phyloP scores from a whole-genome alignment of 2,797 vertebrate genomes.

The Manis javanica region DNA sequence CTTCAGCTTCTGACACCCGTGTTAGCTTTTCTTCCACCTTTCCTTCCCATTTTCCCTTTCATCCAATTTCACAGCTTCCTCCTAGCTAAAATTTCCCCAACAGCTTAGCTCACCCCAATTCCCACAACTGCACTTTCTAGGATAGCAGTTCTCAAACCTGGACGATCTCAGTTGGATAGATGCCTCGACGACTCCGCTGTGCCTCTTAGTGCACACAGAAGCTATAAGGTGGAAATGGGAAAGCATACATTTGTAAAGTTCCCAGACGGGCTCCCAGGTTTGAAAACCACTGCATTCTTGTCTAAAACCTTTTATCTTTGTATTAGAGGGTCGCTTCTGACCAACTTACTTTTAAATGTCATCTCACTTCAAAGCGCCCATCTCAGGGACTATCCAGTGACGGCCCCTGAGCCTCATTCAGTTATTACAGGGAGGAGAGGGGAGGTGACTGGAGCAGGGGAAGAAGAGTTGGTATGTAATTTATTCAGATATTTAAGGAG shows the following conservation, averaged over 20 bases:
- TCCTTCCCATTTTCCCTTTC: too few relatives aligned
- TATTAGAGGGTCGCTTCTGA: background rate
- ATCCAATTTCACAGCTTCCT: background rate
- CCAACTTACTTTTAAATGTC: background rate
- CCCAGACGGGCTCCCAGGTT: background rate
- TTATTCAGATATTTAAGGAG: background rate
- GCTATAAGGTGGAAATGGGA: background rate
- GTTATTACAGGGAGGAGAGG: background rate
- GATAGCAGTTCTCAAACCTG: background rate
- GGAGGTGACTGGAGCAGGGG: background rate
- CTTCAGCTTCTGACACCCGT: background rate
- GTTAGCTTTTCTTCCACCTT: background rate
- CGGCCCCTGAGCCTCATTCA: background rate
- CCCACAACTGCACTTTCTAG: background rate
- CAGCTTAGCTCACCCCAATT: background rate
- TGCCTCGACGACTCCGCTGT: rapidly evolving
- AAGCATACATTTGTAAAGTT: background rate
- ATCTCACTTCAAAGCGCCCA: rapidly evolving
- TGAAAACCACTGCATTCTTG: background rate
- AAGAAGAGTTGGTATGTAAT: too few relatives aligned
- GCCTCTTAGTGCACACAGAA: background rate
- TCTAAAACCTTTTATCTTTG: background rate
- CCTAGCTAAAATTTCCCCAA: background rate
- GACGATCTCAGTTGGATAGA: background rate
- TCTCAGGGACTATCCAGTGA: background rate